Base-by-base conservation (phyloP, 2,888 invertebrate species). In the Synanthedon myopaeformis region DNA sequence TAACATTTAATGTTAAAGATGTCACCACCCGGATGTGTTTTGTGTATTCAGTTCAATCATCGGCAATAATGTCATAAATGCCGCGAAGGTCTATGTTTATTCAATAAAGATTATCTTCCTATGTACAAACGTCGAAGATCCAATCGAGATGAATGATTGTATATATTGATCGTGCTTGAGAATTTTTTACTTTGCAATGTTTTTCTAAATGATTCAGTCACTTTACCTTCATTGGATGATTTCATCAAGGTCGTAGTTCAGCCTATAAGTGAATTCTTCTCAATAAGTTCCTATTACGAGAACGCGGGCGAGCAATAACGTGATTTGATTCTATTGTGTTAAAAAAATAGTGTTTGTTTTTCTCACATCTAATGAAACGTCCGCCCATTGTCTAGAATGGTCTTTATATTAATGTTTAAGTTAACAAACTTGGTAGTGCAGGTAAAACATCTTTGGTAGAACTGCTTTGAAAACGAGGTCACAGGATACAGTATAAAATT, bases 371-470 rank as follows among this genome's bases (percentile, higher is more conserved):
- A 61, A 59, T 69, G 61, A 58, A 61, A 75, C 76, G 74, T 80
- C 81, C 84, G 83, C 59, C 74, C 70, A 82, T 84, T 82, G 82
- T 82, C 63, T 69, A 64, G 55, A 48, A 49, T 53, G 58, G 59
- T 59, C 64, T 65, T 65, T 64, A 45, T 45, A 45, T 13, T 45
- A 45, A 45, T 45, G 45, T 14, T 14, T 45, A 14, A 45, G 45
- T 13, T 45, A 45, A 45, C 45, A 45, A 45, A 45, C n/a, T 45
- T 13, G 45, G 12, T 14, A 45, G 45, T 45, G 45, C 14, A 12
- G 13, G 45, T 45, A 45, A 45, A 45, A 45, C 45, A 8, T 45
- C 45, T 45, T 45, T 14, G 14, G 45, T 42, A 42, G 42, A 13
- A 42, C 13, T 35, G 13, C 14, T 75, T 72, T 70, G 60, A 67